phyloP scores from a whole-genome alignment of 2,797 vertebrate species.

The Tokudaia muenninki region DNA sequence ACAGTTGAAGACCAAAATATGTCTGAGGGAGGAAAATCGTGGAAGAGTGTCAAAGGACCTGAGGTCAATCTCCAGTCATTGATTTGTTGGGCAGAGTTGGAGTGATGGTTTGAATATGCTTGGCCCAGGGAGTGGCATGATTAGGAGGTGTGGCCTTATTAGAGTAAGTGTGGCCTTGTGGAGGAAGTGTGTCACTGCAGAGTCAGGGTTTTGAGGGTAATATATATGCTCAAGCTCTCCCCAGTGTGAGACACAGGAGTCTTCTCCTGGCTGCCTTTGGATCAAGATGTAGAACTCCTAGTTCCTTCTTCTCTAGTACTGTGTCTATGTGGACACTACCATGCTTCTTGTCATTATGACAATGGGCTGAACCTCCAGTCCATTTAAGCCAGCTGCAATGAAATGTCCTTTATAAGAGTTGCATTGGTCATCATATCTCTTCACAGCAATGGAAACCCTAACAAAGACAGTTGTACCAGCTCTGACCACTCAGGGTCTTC shows the following conservation, averaged over 20 bases:
- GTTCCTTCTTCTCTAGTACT: background rate
- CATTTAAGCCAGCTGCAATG: background rate
- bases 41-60: background rate
- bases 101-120: background rate
- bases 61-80: background rate
- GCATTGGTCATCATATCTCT: no score
- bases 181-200: background rate
- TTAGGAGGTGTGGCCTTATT: background rate
- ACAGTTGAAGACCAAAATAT: background rate
- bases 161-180: background rate
- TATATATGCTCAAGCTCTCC: background rate
- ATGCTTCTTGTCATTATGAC: background rate
- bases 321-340: background rate
- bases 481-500: background rate
- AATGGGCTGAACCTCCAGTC: background rate
- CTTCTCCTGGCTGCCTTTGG: background rate
- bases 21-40: background rate
- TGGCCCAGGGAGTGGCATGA: background rate
- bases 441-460: background rate
- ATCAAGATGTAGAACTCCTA: background rate
- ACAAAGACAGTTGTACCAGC: background rate
- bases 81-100: background rate
- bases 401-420: background rate
- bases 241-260: background rate
- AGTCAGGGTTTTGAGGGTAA: background rate